Evolutionary conservation across 1,140 invertebrate genomes (phyloP), one percentile per base, ranked within the genome.

Genomic region (Schlechtendalia chinensis): DNA sequence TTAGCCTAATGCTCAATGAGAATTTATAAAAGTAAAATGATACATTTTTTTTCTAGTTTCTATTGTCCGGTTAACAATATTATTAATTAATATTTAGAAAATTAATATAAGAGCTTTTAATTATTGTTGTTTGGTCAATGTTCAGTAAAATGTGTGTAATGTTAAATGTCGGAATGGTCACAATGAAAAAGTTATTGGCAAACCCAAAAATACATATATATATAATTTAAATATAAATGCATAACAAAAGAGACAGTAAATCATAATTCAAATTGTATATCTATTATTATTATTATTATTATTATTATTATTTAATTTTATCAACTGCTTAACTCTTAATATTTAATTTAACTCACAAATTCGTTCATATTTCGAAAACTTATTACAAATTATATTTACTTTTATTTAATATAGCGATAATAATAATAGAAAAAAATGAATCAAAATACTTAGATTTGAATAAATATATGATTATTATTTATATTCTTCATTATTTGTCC

Each of bases 1-100:
- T 79, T 79, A 79, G 75, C 32, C 75, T 79, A 79, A 79, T 79
- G 75, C 75, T 79, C 75, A 79, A 79, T 63, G 47, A 79, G 56
- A 77, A 61, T 79, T 79, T 79, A 27, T 77, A 59, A 77, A 77
- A 56, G 74, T 71, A 58, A 56, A 75, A 72, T 19, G 11, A 53
- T 19, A 29, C 19, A 29, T 50, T 71, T 32, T 32, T 71, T 72
- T 72, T 72, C 8, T 22, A 71, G 50, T 54, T 27, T 72, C 24
- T 72, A 72, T 29, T 72, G 50, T 72, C 47, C 69, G 54, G 24
- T 29, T 4, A 72, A 53, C 50, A n/a, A 19, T 71, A 53, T 71
- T 12, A 71, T 27, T 71, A n/a, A n/a, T n/a, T n/a, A 54, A 54
- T 72, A 72, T 54, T 72, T 72, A 72, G 50, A 72, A 27, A 72